Evolutionary conservation across 2,888 invertebrate species (phyloP).

Genomic region (Drosophila ezoana): DNA sequence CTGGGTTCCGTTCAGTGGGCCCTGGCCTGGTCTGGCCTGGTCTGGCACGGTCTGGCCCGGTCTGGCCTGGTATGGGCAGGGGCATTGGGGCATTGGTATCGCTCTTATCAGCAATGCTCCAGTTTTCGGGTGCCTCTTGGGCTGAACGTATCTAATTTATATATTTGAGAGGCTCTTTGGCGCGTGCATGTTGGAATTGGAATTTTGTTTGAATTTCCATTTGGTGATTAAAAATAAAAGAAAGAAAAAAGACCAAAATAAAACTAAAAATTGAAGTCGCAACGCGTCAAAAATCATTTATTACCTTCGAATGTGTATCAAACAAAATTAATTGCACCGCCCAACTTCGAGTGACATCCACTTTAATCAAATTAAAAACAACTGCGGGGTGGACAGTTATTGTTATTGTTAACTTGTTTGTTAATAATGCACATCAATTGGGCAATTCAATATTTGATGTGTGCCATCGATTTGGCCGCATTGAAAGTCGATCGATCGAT

Average conservation of each 20-base stretch:
- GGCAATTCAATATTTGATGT: constrained; percentile 67
- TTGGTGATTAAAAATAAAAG: constrained; percentile 45
- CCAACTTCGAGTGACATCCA: constrained; percentile 19
- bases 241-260: constrained; percentile 28
- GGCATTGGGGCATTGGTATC: not conserved
- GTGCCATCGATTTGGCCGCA: constrained; percentile 69
- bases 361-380: constrained; percentile 27
- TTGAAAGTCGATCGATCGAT: constrained; percentile 55
- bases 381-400: not conserved
- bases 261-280: constrained; percentile 20
- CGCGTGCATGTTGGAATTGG: constrained; percentile 24
- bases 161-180: constrained; percentile 23
- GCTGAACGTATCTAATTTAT: constrained; percentile 36
- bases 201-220: constrained; percentile 27
- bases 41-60: not conserved
- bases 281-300: constrained; percentile 28
- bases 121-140: constrained; percentile 35
- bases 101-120: constrained; percentile 56
- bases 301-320: constrained; percentile 19
- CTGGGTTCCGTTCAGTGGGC: not conserved
- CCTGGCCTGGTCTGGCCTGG: not conserved
- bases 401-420: constrained; percentile 19
- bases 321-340: constrained; percentile 40
- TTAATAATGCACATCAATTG: constrained; percentile 46
- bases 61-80: not conserved